Base-by-base conservation (phyloP, 2,888 invertebrate species). In the Polyploca ridens region DNA sequence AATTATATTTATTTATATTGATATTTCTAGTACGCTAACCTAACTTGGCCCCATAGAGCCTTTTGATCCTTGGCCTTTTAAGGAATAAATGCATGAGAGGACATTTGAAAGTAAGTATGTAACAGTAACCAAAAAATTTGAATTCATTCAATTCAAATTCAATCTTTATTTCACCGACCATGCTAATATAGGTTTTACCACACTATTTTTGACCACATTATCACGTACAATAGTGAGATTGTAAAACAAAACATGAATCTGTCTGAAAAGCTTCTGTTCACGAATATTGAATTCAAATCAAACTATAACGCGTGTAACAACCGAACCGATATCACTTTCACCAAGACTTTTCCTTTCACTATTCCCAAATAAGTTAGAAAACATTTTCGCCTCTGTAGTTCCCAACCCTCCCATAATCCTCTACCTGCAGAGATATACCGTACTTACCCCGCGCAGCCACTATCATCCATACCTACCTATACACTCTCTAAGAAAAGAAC, bases 401-500 rank as follows among this genome's bases (percentile, higher is more conserved):
- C 85, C 84, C 81, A 84, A 86, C 90, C 90, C 90, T 87, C 89
- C 83, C 82, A 83, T 92, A 93, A 93, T 93, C 93, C 90, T 89
- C 85, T 93, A 93, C 93, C 93, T 93, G 93, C 85, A 85, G 87
- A 90, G 91, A 93, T 93, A 92, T 91, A 92, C 90, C 90, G 82
- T 88, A 89, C 90, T 92, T 89, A 91, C 91, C 89, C 93, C 83
- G 89, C 84, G 80, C 88, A 88, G 78, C 92, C 90, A 93, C 93
- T 93, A 94, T 93, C 92, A 90, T 89, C 89, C 86, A 88, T 93
- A 93, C 93, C 93, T 93, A 93, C 90, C 71, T 71, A 64, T 73
- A 66, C 62, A 63, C 41, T 49, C 49, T 33, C 13, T 13, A 63
- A 63, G 64, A 19, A 41, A 27, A 63, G 65, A 82, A 75, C 57